A percentile compares a stretch with the other conserved stretches of the same genome.
phyloP scores from a whole-genome alignment of 2,797 vertebrate genomes.

The Aplochiton taeniatus region DNA sequence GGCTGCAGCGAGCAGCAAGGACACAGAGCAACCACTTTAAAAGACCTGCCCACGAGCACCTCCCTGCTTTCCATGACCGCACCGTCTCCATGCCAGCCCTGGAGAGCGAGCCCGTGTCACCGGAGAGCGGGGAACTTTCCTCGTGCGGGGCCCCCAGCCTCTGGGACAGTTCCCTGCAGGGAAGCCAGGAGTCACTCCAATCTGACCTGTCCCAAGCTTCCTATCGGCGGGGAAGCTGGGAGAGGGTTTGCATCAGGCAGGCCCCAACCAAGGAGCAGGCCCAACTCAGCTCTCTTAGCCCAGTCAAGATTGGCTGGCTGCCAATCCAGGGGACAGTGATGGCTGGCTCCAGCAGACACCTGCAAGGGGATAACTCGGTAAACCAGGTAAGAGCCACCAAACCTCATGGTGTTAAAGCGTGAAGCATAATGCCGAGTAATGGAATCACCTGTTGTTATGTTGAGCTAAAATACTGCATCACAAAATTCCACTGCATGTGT shows the following conservation, averaged over 20 bases:
- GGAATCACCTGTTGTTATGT: no score
- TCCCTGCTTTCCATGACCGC: slow-evolving; percentile 36
- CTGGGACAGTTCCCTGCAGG: slow-evolving; percentile 41
- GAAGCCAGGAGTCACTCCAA: slow-evolving; percentile 66
- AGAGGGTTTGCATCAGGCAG: slow-evolving; percentile 64
- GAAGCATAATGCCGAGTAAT: not conserved
- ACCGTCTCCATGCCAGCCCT: slow-evolving; percentile 52
- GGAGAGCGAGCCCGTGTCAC: slow-evolving; percentile 27
- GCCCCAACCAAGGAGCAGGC: slow-evolving; percentile 58
- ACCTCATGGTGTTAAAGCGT: not conserved
- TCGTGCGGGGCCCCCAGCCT: slow-evolving; percentile 51
- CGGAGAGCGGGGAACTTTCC: slow-evolving; percentile 35
- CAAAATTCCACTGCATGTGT: no score
- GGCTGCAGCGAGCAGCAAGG: slow-evolving; percentile 55
- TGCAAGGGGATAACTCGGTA: slow-evolving; percentile 33
- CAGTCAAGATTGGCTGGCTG: slow-evolving; percentile 76
- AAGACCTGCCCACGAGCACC: slow-evolving; percentile 14
- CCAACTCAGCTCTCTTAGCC: slow-evolving; percentile 58
- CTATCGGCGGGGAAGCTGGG: slow-evolving; percentile 50
- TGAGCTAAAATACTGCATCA: no score
- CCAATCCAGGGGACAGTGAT: slow-evolving; percentile 69
- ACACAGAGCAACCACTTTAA: slow-evolving; percentile 20
- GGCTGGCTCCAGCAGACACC: slow-evolving; percentile 34
- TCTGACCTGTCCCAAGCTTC: slow-evolving; percentile 18
- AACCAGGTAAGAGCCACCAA: slow-evolving; percentile 59